Evolutionary conservation across 2,888 invertebrate species (phyloP).

Genomic region (Leucophenga montana): DNA sequence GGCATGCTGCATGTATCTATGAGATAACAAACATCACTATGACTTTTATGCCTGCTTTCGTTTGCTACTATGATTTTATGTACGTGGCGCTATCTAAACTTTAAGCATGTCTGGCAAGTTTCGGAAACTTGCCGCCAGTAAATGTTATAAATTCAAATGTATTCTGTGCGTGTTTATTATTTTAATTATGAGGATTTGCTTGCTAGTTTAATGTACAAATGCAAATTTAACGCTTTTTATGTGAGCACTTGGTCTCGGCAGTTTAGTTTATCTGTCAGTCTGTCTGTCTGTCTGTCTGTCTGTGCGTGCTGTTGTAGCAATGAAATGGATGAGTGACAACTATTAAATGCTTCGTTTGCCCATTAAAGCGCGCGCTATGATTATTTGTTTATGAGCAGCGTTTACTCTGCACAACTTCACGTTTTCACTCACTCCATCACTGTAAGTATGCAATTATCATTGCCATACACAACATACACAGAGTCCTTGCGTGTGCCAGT

Average conservation of each 20-base stretch:
- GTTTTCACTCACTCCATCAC: not conserved
- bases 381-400: constrained; percentile 53
- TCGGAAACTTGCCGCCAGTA: constrained; percentile 49
- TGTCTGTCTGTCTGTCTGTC: not conserved
- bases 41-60: too few species aligned
- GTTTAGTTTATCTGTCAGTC: not conserved
- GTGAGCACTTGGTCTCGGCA: not conserved
- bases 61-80: too few species aligned
- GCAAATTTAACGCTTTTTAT: constrained; percentile 4
- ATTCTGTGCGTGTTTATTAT: constrained; percentile 66
- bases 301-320: constrained; percentile 42
- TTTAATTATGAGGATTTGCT: constrained; percentile 56
- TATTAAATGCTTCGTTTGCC: constrained; percentile 55
- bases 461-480: too few species aligned
- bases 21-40: too few species aligned
- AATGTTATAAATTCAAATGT: constrained; percentile 52
- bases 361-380: constrained; percentile 56
- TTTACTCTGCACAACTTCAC: not conserved
- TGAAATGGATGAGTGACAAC: constrained; percentile 45
- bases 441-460: too few species aligned
- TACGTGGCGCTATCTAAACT: constrained; percentile 44
- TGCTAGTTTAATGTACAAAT: constrained; percentile 45
- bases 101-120: constrained; percentile 46
- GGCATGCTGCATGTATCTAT: too few species aligned
- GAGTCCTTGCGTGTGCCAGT: too few species aligned